Percentiles rank a stretch among this genome's conserved stretches.
These are phyloP conservation scores for Strongylocentrotus purpuratus DNA, from an alignment of 35 echinoderm and acorn worm species.

Conservation along the genomic window DNA sequence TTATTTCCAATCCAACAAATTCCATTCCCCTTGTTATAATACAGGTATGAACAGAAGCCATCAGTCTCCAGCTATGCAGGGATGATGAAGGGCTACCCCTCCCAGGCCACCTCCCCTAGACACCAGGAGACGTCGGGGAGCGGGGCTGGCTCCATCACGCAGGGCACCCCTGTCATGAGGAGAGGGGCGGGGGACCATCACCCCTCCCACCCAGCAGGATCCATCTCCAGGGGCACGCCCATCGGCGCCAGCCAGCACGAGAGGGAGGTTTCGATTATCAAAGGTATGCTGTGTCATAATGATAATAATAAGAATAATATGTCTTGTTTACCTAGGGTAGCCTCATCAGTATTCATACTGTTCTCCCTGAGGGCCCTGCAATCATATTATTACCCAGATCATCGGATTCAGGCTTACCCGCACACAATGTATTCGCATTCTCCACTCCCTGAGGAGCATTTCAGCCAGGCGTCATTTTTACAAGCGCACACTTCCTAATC, in stretches of 20 bases:
- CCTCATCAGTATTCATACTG: too few species aligned
- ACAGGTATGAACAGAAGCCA: slow-evolving; percentile 57
- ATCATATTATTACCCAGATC: too few species aligned
- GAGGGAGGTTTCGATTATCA: slow-evolving; percentile 21
- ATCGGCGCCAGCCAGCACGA: slow-evolving; percentile 40
- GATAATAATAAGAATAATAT: too few species aligned
- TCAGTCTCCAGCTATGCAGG: slow-evolving; percentile 55
- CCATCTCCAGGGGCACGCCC: slow-evolving; percentile 62
- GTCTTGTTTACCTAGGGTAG: too few species aligned
- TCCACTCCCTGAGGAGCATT: too few species aligned
- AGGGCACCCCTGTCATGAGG: slow-evolving; percentile 78
- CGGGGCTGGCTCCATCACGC: slow-evolving; percentile 84
- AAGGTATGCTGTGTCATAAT: background rate
- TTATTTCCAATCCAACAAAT: background rate
- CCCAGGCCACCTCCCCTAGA: slow-evolving; percentile 57
- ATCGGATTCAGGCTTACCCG: too few species aligned
- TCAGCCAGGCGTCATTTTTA: too few species aligned
- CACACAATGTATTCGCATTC: too few species aligned
- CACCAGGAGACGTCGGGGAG: slow-evolving; percentile 60
- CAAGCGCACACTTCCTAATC: too few species aligned
- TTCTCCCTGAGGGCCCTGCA: too few species aligned
- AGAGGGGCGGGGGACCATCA: slow-evolving; percentile 55
- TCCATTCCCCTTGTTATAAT: background rate
- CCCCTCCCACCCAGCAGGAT: slow-evolving; percentile 27
- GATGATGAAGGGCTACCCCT: slow-evolving; percentile 59